Base-by-base conservation (phyloP, 2,797 vertebrate species). In the Nothura maculosa region DNA sequence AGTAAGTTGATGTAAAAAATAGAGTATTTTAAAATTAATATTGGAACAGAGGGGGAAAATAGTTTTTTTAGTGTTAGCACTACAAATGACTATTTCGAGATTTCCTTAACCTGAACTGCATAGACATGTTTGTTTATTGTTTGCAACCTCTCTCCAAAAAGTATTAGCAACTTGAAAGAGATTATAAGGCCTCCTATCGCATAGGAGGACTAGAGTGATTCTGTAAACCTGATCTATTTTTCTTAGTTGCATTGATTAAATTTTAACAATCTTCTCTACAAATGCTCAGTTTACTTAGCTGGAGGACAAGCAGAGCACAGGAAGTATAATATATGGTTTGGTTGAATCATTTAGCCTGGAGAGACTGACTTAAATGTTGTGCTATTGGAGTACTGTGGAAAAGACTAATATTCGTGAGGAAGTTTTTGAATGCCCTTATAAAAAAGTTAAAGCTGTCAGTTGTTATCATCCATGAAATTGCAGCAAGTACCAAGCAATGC, bases 261-360 rank as follows among this genome's bases (percentile, higher is more conserved):
- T 87, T 88, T 92, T 58, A 89, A 91, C 91, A 93, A 73, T 89
- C 48, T 83, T 89, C 48, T 83, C 42, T 80, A 25, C 30, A 52
- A 74, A 85, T 86, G 60, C 76, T n/a, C 61, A 50, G 27, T 86
- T 79, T 89, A 86, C 36, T 74, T 84, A 66, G 72, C 32, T 80
- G n/a, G 34, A 83, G 45, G 68, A 82, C 69, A 63, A 89, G 42
- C 57, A 62, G 40, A 76, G 36, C n/a, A 66, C 52, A 64, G 87
- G 79, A 77, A 89, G 34, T 63, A 10, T 38, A 74, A 64, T 57
- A 66, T 48, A 66, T 20, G 17, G 28, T 58, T 79, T 66, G 15
- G 27, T 73, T 73, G 77, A 75, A 84, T 84, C 43, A 67, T 21
- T 69, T 88, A 54, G 25, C 64, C 42, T 62, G 47, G 50, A 36